Evolutionary conservation across 2,113 vertebrate species (phyloP).

Genomic region (Pseudorectes ferrugineus): DNA sequence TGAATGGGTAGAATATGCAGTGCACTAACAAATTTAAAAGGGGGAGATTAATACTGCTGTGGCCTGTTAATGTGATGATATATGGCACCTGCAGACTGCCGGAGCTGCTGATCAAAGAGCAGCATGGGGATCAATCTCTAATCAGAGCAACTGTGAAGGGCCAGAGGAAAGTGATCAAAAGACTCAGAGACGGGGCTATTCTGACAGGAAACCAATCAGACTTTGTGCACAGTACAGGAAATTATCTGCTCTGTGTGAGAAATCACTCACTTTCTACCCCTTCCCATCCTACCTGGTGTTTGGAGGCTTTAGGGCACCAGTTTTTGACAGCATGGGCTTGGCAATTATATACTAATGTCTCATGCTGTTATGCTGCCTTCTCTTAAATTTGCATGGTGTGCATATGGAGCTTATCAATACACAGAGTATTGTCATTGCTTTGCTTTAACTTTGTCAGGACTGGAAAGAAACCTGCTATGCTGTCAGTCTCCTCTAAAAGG

Average conservation of each 20-base stretch:
- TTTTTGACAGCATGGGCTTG: neutral
- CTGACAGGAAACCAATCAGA: constrained; percentile 69
- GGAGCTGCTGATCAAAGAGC: constrained; percentile 75
- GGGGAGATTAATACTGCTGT: neutral
- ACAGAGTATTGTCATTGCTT: neutral
- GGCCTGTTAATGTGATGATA: constrained; percentile 68
- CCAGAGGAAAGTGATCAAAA: constrained; percentile 77
- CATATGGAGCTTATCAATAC: neutral
- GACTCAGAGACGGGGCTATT: constrained; percentile 36
- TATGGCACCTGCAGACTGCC: constrained; percentile 72
- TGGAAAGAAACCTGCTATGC: neutral
- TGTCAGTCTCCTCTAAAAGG: neutral
- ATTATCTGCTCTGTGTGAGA: constrained; percentile 43
- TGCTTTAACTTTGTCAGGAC: neutral
- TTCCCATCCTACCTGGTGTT: neutral
- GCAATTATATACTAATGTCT: neutral
- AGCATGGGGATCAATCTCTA: constrained; percentile 63
- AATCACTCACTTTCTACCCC: neutral
- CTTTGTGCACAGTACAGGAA: constrained; percentile 69
- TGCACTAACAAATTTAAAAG: neutral
- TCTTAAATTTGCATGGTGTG: neutral
- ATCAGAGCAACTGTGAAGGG: constrained; percentile 61
- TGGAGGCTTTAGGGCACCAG: neutral
- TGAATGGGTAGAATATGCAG: neutral
- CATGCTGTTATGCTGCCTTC: neutral